These are phyloP conservation scores for Salarias fasciatus DNA, from an alignment of 2,797 vertebrate genomes.

Conservation along the genomic window DNA sequence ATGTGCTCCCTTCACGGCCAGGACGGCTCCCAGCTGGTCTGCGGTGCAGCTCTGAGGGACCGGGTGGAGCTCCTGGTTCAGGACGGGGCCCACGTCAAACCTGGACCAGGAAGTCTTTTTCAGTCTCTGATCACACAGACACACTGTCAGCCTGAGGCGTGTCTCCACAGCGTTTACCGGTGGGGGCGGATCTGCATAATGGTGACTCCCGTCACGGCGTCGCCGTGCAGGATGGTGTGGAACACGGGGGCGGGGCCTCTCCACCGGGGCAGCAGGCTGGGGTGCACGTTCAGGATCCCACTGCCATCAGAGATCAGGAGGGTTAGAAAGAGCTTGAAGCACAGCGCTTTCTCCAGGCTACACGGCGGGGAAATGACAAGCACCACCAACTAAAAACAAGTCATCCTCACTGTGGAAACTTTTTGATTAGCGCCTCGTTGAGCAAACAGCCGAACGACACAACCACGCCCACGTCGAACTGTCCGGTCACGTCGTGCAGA, in stretches of 20 bases:
- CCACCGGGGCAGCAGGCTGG: slow-evolving; percentile 94
- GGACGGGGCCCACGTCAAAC: slow-evolving; percentile 94
- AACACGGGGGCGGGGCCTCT: slow-evolving; percentile 92
- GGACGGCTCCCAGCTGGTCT: slow-evolving; percentile 83
- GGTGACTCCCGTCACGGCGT: slow-evolving; percentile 89
- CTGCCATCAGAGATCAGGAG: slow-evolving; percentile 71
- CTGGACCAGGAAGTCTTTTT: slow-evolving; percentile 66
- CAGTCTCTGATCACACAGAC: background rate
- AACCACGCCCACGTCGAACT: slow-evolving; percentile 92
- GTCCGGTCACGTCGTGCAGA: slow-evolving; percentile 64
- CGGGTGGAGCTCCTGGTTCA: slow-evolving; percentile 85
- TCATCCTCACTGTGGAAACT: slow-evolving; percentile 90
- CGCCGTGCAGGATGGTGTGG: slow-evolving; percentile 91
- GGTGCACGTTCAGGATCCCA: slow-evolving; percentile 93
- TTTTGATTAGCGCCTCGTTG: slow-evolving; percentile 86
- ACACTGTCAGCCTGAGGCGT: background rate
- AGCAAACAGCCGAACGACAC: slow-evolving; percentile 94
- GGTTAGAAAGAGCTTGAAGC: no score
- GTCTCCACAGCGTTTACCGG: slow-evolving; percentile 74
- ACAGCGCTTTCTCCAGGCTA: background rate
- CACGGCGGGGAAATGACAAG: no score
- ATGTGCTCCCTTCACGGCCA: slow-evolving; percentile 85
- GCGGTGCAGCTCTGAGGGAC: slow-evolving; percentile 85
- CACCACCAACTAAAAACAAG: background rate
- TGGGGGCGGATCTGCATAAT: slow-evolving; percentile 94